Base-by-base conservation (phyloP, 1,140 invertebrate genomes). In the Glossosoma conforme region DNA sequence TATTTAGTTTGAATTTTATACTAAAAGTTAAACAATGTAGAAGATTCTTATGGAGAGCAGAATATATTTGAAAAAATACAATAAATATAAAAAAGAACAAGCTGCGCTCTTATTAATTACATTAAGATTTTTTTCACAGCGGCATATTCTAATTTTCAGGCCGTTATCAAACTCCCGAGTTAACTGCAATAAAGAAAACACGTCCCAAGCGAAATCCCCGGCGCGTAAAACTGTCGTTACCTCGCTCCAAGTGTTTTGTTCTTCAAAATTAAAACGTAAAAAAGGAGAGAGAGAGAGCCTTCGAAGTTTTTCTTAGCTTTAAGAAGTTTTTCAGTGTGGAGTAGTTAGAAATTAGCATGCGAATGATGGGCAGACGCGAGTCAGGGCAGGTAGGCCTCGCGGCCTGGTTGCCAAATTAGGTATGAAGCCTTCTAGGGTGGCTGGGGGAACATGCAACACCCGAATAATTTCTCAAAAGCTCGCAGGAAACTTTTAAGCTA, bases 141-240 rank as follows among this genome's bases (percentile, higher is more conserved):
- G 18, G 45, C 38, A 43, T 30, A 44, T 44, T 56, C 46, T 41
- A 50, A 56, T 50, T 54, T 37, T 48, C 46, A 41, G 40, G 30
- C 43, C 53, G 43, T 50, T 52, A 52, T 44, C 30, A 43, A 56
- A 56, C 41, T 43, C 20, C n/a, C 11, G 14, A 45, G 50, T 28
- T 18, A 52, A 51, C 38, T 43, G 48, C 30, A 36, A 32, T 51
- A 51, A 43, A 41, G 38, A 43, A 42, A 40, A 18, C 11, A 40
- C 15, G 14, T 14, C 30, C 49, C 42, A 24, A 24, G 44, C 22
- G 22, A 32, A 36, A 19, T 6, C 13, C n/a, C 24, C 33, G 45
- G 42, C 25, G 40, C 33, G 41, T 56, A 44, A 52, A 57, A 52
- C 49, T 49, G 55, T 52, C 55, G 55, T 57, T 57, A 57, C 33